Evolutionary conservation across 2,888 invertebrate species (phyloP).

Genomic region (Nipponacmea schrenckii): DNA sequence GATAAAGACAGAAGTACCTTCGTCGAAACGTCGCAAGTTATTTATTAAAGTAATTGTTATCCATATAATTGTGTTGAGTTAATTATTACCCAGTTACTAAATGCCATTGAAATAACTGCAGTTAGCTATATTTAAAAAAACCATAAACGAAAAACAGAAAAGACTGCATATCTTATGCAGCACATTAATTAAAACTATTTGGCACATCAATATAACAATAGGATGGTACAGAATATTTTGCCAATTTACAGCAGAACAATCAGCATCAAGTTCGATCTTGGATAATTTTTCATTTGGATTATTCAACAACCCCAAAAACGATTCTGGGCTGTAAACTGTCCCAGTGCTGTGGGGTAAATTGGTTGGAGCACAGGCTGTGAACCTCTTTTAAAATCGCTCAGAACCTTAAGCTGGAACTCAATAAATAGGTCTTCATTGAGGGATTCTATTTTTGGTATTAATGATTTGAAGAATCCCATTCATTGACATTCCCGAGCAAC

Average conservation of each 20-base stretch:
- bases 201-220: slow-evolving; percentile 15
- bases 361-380: slow-evolving; percentile 12
- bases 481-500: too few species aligned
- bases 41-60: too few species aligned
- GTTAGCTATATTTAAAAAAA: slow-evolving; percentile 12
- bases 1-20: too few species aligned
- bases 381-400: slow-evolving; percentile 11
- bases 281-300: slow-evolving; percentile 13
- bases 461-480: slow-evolving; percentile 20
- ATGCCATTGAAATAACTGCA: too few species aligned
- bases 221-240: slow-evolving; percentile 15
- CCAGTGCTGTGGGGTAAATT: slow-evolving; percentile 10
- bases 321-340: slow-evolving; percentile 4
- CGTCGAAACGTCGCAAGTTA: too few species aligned
- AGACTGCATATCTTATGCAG: slow-evolving; percentile 13
- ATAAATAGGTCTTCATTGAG: slow-evolving; percentile 19
- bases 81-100: too few species aligned
- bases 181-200: slow-evolving; percentile 13
- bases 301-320: slow-evolving; percentile 11
- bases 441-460: slow-evolving; percentile 17
- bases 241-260: slow-evolving; percentile 14
- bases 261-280: slow-evolving; percentile 8
- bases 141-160: background rate
- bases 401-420: slow-evolving; percentile 14
- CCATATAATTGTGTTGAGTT: too few species aligned